phyloP scores from a whole-genome alignment of 2,888 invertebrate species.

The Brenthis ino region DNA sequence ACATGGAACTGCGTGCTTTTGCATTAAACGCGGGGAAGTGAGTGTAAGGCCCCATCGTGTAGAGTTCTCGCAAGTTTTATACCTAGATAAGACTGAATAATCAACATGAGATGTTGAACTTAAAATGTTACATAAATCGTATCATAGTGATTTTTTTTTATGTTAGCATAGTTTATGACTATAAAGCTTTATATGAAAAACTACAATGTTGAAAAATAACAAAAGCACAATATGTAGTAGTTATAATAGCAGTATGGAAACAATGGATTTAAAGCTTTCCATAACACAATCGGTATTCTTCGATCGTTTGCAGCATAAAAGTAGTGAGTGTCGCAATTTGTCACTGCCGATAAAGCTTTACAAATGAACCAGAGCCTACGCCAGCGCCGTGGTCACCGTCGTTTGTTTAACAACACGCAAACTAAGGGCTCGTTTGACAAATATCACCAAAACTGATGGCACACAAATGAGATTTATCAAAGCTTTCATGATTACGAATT shows the following conservation, averaged over 20 bases:
- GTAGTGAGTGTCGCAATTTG: slow-evolving; percentile 69
- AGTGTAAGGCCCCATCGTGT: slow-evolving; percentile 64
- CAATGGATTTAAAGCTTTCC: slow-evolving; percentile 43
- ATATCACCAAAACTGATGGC: slow-evolving; percentile 60
- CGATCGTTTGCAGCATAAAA: slow-evolving; percentile 68
- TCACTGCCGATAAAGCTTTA: slow-evolving; percentile 75
- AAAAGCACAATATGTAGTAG: neutral
- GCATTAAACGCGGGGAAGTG: slow-evolving; percentile 75
- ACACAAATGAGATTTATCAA: slow-evolving; percentile 46
- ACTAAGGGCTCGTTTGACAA: slow-evolving; percentile 62
- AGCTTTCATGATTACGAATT: neutral
- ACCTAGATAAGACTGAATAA: slow-evolving; percentile 72
- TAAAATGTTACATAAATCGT: slow-evolving; percentile 47
- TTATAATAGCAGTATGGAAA: slow-evolving; percentile 16
- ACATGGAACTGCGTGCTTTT: slow-evolving; percentile 78
- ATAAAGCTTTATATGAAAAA: neutral
- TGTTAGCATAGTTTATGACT: neutral
- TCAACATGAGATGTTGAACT: slow-evolving; percentile 65
- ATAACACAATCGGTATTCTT: slow-evolving; percentile 53
- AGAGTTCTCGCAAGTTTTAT: slow-evolving; percentile 74
- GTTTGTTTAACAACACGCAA: slow-evolving; percentile 70
- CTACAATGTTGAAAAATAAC: slow-evolving; percentile 2
- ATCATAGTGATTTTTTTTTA: neutral
- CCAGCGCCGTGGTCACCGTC: slow-evolving; percentile 59
- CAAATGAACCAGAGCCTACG: slow-evolving; percentile 72